Conservation (phyloP, 2,113 vertebrate genomes). For the Pteronura brasiliensis region DNA sequence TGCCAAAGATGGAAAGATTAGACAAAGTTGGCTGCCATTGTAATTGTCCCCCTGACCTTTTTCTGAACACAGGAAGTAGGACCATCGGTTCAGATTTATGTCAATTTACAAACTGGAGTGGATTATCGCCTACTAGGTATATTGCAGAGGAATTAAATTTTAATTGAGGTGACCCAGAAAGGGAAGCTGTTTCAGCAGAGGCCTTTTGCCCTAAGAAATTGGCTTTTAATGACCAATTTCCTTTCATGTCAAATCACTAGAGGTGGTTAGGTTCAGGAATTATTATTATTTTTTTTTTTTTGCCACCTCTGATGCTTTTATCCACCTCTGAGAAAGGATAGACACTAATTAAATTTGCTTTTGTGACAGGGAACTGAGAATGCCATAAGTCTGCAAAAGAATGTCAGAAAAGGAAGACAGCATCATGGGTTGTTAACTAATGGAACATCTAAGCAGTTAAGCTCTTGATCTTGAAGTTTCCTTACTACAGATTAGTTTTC, state of each 20-base stretch:
- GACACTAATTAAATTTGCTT: slow-evolving; percentile 51
- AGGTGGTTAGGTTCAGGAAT: background rate
- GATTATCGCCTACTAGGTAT: slow-evolving; percentile 59
- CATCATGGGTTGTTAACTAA: background rate
- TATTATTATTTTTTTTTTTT: background rate
- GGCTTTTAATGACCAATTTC: slow-evolving; percentile 72
- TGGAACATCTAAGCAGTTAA: slow-evolving; percentile 18
- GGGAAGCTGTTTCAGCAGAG: slow-evolving; percentile 47
- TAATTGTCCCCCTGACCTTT: slow-evolving; percentile 67
- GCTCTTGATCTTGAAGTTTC: slow-evolving; percentile 45
- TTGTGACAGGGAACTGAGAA: slow-evolving; percentile 32
- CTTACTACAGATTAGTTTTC: slow-evolving; percentile 7
- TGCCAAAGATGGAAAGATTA: slow-evolving; percentile 63
- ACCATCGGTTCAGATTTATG: slow-evolving; percentile 72
- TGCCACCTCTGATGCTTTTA: background rate
- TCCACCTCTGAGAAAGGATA: slow-evolving; percentile 10
- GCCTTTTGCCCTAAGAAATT: slow-evolving; percentile 54
- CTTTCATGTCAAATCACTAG: slow-evolving; percentile 55
- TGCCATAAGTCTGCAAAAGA: slow-evolving; percentile 17
- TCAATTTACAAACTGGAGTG: slow-evolving; percentile 62
- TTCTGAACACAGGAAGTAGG: slow-evolving; percentile 65
- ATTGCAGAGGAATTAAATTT: slow-evolving; percentile 64
- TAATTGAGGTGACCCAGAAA: slow-evolving; percentile 71
- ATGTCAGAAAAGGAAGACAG: slow-evolving; percentile 18
- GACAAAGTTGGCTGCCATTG: slow-evolving; percentile 64